Percentiles rank a stretch among this genome's conserved stretches.
Conservation (phyloP, 2,113 vertebrate species). For the Telmatochromis sp. region DNA sequence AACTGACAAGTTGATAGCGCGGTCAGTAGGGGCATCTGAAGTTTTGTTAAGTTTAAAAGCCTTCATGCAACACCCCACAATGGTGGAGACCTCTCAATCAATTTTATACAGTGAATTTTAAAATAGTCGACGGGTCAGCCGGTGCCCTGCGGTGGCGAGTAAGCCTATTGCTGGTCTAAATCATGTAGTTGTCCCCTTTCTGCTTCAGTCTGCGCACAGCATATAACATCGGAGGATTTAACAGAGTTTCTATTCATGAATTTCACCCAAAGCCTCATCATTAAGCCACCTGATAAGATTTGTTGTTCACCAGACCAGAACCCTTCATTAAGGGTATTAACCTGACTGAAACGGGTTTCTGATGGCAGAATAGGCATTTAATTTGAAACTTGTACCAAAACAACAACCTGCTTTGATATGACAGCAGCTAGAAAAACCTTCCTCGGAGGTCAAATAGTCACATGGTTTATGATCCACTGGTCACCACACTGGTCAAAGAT, state of each 20-base stretch:
- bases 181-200: neutral
- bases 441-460: slow-evolving; percentile 31
- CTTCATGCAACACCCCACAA: neutral
- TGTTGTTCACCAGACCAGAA: neutral
- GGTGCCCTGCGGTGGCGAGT: neutral
- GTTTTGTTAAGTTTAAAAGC: neutral
- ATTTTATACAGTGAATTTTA: neutral
- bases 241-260: neutral
- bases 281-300: neutral
- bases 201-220: neutral
- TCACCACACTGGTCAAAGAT: slow-evolving; percentile 43
- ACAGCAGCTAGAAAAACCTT: slow-evolving; percentile 46
- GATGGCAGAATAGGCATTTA: slow-evolving; percentile 57
- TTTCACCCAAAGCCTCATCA: neutral
- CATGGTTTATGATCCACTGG: slow-evolving; percentile 33
- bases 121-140: neutral
- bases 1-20: neutral
- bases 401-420: slow-evolving; percentile 63
- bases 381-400: slow-evolving; percentile 63
- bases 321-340: slow-evolving; percentile 5
- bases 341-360: slow-evolving; percentile 33
- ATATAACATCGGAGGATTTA: neutral
- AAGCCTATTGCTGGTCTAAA: neutral
- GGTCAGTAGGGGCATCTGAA: neutral
- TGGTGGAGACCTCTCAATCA: neutral